These are phyloP conservation scores for Heteromurus nitidus DNA, from an alignment of 2,888 invertebrate species.

Conservation along the genomic window DNA sequence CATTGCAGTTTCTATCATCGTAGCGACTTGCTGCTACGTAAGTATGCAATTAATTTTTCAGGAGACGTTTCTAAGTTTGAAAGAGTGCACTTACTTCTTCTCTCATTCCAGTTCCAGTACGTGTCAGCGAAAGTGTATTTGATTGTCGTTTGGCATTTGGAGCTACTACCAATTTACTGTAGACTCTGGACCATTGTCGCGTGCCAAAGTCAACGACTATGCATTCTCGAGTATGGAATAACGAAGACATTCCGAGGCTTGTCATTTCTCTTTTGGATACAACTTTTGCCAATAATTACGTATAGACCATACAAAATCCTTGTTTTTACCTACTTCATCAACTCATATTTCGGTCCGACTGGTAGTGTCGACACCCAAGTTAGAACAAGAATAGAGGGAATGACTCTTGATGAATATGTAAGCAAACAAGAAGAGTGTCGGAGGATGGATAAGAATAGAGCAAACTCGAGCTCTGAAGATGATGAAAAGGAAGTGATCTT, in stretches of 20 bases:
- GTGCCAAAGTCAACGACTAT: constrained; percentile 34
- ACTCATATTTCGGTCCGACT: constrained; percentile 3
- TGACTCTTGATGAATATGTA: constrained; percentile 20
- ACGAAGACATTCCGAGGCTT: not conserved
- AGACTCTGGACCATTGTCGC: constrained; percentile 2
- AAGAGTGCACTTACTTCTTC: not conserved
- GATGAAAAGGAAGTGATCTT: constrained; percentile 20
- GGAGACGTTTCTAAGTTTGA: not conserved
- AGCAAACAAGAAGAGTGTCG: constrained; percentile 19
- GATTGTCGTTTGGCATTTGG: constrained; percentile 39
- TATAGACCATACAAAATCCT: constrained; percentile 34
- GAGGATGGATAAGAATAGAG: constrained; percentile 38
- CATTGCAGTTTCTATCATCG: constrained; percentile 21
- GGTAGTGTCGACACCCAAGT: not conserved
- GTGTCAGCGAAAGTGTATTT: constrained; percentile 27
- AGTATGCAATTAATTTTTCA: not conserved
- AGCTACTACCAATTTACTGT: constrained; percentile 9
- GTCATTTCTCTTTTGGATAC: not conserved
- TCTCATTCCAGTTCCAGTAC: constrained; percentile 12
- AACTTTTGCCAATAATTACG: constrained; percentile 27
- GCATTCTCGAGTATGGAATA: constrained; percentile 48
- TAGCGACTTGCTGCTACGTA: constrained; percentile 46
- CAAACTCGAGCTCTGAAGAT: constrained; percentile 29
- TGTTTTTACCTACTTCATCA: constrained; percentile 31
- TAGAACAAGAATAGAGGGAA: constrained; percentile 3